These are phyloP conservation scores for Crotalus helleri DNA, from an alignment of 2,113 vertebrate genomes.

Conservation along the genomic window DNA sequence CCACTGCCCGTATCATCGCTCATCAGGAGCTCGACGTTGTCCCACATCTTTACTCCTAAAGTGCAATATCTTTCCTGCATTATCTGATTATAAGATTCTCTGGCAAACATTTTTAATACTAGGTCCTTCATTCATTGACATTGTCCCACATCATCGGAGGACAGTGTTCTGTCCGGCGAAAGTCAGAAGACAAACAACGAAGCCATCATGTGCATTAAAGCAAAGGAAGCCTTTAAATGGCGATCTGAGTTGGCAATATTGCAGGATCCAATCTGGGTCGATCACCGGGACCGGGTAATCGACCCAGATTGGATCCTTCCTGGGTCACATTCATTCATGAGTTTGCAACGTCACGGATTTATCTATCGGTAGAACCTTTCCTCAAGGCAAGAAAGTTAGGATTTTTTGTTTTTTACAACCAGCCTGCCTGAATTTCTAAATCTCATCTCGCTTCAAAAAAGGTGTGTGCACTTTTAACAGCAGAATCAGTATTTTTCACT, in stretches of 20 bases:
- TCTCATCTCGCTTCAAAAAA: background rate
- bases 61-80: too few species aligned
- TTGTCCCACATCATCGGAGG: background rate
- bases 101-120: too few species aligned
- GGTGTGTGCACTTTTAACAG: background rate
- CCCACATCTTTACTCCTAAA: slow-evolving; percentile 76
- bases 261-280: background rate
- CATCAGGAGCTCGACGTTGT: slow-evolving; percentile 81
- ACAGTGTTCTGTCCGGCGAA: background rate
- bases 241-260: background rate
- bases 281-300: background rate
- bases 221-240: background rate
- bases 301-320: background rate
- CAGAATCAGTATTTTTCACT: background rate
- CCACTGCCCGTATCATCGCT: slow-evolving; percentile 82
- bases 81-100: too few species aligned
- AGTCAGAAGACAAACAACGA: background rate
- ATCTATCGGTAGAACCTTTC: background rate
- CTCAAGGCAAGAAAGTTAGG: background rate
- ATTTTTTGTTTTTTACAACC: background rate
- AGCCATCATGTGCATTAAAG: fast-evolving
- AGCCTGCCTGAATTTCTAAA: background rate
- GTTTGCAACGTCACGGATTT: background rate
- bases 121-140: too few species aligned
- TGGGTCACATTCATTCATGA: background rate